Evolutionary conservation across 2,888 invertebrate genomes (phyloP), one percentile per base, ranked within the genome.

Genomic region (Andrena trimmerana): DNA sequence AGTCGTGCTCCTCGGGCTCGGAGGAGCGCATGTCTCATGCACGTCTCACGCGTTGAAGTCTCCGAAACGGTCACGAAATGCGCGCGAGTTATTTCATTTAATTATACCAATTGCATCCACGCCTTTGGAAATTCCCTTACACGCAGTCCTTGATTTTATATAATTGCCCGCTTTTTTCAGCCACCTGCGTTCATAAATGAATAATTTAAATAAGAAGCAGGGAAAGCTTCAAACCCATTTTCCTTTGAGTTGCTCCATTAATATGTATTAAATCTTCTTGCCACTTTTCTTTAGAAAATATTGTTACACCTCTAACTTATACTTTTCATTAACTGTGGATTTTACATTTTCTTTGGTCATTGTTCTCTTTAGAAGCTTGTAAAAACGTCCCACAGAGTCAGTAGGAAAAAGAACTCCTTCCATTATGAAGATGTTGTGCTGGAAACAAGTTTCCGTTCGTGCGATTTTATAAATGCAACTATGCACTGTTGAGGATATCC

Each of bases 11-110:
- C 20, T 13, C 24, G 8, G 33, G 33, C 4, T n/a, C 33, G 33
- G 16, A 54, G 16, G 42, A 27, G 36, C 29, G 42, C 27, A 2
- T 52, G 52, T 57, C 59, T 36, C 48, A 20, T 42, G 42, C 42
- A 42, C 42, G 42, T 42, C 42, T 13, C 59, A 42, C 59, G 69
- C 69, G 13, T 70, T 48, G 59, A 70, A 59, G 20, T 70, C 69
- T 70, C 69, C 59, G 36, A n/a, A 31, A 36, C n/a, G 16, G 2
- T 10, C 5, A 10, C 4, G 24, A 29, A 29, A 31, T 13, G 10
- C 6, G 29, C 59, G 42, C 2, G 57, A 27, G 24, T 24, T 57
- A 24, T 57, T 27, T 13, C 10, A 57, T 27, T 10, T 24, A 24
- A 24, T 24, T 24, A 24, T 20, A 57, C 10, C 20, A 57, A 57